Conservation (phyloP, 1,140 invertebrate genomes). For the Tetranychus urticae region DNA sequence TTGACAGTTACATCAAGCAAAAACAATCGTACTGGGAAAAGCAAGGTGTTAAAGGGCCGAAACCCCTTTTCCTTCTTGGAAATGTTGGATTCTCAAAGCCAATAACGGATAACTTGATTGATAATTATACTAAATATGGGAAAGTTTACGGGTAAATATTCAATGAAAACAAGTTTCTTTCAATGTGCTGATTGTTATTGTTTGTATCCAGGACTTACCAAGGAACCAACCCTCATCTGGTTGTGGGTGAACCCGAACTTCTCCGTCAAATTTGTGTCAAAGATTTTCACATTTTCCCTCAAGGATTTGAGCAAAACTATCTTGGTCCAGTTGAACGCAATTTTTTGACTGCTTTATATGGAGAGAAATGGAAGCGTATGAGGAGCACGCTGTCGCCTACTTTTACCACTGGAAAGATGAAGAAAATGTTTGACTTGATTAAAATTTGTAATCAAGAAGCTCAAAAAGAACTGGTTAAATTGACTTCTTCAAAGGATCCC, state of each 20-base stretch:
- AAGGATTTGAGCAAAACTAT: slow-evolving; percentile 1
- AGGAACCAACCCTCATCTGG: background rate
- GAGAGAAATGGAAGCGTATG: slow-evolving; percentile 27
- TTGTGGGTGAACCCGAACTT: slow-evolving; percentile 10
- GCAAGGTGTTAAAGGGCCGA: too few relatives aligned
- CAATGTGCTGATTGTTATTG: background rate
- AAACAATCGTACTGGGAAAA: too few relatives aligned
- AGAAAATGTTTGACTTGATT: slow-evolving; percentile 23
- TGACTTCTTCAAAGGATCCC: background rate
- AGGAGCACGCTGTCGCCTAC: slow-evolving; percentile 28
- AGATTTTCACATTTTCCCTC: slow-evolving; percentile 8
- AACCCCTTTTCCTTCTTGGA: too few relatives aligned
- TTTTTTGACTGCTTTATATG: slow-evolving; percentile 9
- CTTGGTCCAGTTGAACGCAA: background rate
- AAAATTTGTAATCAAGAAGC: background rate
- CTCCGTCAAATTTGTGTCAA: slow-evolving; percentile 10
- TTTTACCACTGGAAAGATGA: slow-evolving; percentile 31
- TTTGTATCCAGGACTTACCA: background rate
- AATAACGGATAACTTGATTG: too few relatives aligned
- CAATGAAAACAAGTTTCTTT: background rate
- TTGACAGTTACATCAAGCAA: too few relatives aligned
- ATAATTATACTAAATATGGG: too few relatives aligned
- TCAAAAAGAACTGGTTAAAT: background rate
- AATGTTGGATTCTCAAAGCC: too few relatives aligned
- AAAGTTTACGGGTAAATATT: too few relatives aligned